phyloP scores from a whole-genome alignment of 2,888 invertebrate species.

The Sarcophaga subvicina region DNA sequence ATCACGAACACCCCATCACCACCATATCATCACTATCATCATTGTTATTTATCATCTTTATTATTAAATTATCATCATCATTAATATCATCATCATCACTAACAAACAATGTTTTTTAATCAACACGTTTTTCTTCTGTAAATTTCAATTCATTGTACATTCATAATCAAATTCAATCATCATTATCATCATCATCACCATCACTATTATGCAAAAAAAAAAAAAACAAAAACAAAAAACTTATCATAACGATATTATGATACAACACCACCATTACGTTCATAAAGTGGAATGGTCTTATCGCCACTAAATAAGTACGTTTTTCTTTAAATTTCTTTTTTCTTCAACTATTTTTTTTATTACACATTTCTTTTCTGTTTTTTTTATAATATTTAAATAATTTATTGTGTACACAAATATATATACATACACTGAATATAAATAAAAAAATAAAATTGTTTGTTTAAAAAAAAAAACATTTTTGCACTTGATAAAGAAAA shows the following conservation, averaged over 20 bases:
- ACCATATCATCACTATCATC: background rate
- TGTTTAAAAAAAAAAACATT: too few relatives aligned
- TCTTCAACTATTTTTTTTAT: constrained; percentile 17
- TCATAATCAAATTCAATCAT: constrained; percentile 15
- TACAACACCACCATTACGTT: constrained; percentile 52
- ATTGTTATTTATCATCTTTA: background rate
- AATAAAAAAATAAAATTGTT: too few relatives aligned
- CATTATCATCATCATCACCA: background rate
- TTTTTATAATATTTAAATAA: too few relatives aligned
- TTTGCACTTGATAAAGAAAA: too few relatives aligned
- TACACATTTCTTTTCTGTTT: too few relatives aligned
- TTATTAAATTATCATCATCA: background rate
- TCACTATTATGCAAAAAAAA: background rate
- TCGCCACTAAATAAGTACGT: constrained; percentile 81
- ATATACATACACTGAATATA: too few relatives aligned
- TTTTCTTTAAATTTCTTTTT: constrained; percentile 33
- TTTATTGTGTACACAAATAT: too few relatives aligned
- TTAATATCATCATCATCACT: background rate
- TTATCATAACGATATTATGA: constrained; percentile 33
- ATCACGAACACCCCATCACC: background rate
- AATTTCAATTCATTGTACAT: constrained; percentile 22
- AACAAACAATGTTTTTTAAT: constrained; percentile 15
- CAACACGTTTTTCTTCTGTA: constrained; percentile 31
- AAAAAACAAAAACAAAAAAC: constrained; percentile 22
- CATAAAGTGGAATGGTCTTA: constrained; percentile 80